Evolutionary conservation across 2,113 vertebrate species (phyloP).

Genomic region (Setophaga coronata): DNA sequence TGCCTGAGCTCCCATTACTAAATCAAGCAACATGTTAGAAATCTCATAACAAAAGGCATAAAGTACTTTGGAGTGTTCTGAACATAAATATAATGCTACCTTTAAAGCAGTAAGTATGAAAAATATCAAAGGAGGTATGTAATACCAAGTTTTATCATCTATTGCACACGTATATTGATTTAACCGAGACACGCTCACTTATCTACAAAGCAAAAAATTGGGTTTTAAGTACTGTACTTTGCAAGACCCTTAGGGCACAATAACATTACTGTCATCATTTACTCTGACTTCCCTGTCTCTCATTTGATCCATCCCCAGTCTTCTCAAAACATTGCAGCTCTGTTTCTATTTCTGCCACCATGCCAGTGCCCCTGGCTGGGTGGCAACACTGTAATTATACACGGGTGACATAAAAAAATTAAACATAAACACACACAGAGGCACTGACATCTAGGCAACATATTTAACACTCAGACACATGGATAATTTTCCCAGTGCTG

Average conservation of each 20-base stretch:
- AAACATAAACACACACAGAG: neutral
- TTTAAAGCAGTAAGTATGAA: conserved; percentile 38
- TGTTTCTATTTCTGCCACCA: neutral
- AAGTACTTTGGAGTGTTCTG: neutral
- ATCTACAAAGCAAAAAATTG: conserved; percentile 65
- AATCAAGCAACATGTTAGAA: neutral
- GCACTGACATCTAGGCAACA: neutral
- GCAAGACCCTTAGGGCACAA: conserved; percentile 51
- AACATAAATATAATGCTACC: conserved; percentile 24
- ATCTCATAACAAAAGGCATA: neutral
- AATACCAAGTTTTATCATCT: conserved; percentile 50
- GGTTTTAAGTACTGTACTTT: conserved; percentile 56
- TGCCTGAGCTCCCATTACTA: neutral
- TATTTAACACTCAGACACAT: neutral
- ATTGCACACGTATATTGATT: conserved; percentile 30
- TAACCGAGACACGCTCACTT: conserved; percentile 37
- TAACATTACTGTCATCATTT: conserved; percentile 53
- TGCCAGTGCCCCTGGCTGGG: neutral
- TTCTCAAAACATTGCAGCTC: neutral
- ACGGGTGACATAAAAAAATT: neutral
- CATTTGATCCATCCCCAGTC: neutral
- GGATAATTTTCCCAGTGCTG: neutral
- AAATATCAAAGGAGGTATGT: conserved; percentile 39
- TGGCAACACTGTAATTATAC: neutral
- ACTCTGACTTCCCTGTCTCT: neutral